These are phyloP conservation scores for Zaprionus ornatus DNA, from an alignment of 1,140 invertebrate species.

Conservation along the genomic window DNA sequence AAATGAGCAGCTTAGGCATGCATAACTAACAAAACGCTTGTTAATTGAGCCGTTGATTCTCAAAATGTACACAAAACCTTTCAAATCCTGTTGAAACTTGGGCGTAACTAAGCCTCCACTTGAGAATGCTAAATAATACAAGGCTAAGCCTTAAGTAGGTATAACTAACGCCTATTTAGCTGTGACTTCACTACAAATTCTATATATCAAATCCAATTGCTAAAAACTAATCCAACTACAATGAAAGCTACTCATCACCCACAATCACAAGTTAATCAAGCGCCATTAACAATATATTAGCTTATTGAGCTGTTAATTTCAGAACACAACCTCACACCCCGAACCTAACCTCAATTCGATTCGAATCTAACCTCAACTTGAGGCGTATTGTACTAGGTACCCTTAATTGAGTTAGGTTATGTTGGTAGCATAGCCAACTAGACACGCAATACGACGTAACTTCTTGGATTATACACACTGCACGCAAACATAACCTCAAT, in stretches of 20 bases:
- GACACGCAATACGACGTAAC: constrained; percentile 39
- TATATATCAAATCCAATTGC: background rate
- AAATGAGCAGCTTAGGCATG: constrained; percentile 38
- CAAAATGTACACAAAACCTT: background rate
- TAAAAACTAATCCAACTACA: background rate
- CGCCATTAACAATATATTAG: background rate
- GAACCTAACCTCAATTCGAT: background rate
- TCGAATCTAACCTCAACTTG: background rate
- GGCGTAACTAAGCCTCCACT: background rate
- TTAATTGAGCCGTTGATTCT: background rate
- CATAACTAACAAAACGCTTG: constrained; percentile 25
- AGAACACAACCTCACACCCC: background rate
- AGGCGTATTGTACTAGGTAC: background rate
- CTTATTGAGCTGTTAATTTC: constrained; percentile 56
- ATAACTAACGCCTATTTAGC: background rate
- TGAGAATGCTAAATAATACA: background rate
- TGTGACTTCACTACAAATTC: background rate
- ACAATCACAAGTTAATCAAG: background rate
- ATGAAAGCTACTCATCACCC: background rate
- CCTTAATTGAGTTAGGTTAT: constrained; percentile 55
- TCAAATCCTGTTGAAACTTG: background rate
- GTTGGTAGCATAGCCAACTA: constrained; percentile 66
- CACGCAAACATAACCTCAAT: constrained; percentile 48
- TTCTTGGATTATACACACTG: background rate
- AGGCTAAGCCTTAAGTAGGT: background rate